Percentiles rank a stretch among this genome's conserved stretches.
phyloP scores from a whole-genome alignment of 2,113 vertebrate genomes.

The Damaliscus lunatus region DNA sequence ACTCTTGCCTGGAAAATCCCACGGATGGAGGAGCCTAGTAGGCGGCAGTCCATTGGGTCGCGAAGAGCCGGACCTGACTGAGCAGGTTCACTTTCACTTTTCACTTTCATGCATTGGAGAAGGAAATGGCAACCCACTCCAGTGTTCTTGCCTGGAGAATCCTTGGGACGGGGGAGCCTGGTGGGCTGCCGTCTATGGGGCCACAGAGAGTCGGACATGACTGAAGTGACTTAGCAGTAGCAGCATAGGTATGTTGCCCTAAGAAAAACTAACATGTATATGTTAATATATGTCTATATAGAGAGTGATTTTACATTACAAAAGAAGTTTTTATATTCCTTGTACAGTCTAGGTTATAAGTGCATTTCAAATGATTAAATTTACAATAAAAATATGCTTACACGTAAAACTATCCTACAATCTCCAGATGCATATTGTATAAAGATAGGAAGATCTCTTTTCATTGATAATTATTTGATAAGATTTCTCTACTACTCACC shows the following conservation, averaged over 20 bases:
- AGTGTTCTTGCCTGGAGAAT: too few species aligned
- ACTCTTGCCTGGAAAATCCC: too few species aligned
- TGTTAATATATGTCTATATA: not conserved
- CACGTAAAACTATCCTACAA: not conserved
- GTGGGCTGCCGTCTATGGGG: too few species aligned
- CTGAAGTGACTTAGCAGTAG: too few species aligned
- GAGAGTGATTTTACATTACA: not conserved
- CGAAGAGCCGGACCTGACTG: rapidly evolving
- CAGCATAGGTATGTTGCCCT: not conserved
- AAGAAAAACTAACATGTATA: not conserved
- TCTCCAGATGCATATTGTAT: not conserved
- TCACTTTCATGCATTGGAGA: too few species aligned
- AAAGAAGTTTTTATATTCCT: not conserved
- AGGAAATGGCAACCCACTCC: too few species aligned
- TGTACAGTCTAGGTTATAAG: not conserved
- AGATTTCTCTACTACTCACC: not conserved
- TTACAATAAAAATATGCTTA: not conserved
- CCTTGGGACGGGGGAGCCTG: too few species aligned
- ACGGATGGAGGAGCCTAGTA: too few species aligned
- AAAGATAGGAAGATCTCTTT: not conserved
- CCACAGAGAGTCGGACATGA: rapidly evolving
- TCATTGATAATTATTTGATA: not conserved
- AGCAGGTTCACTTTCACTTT: too few species aligned
- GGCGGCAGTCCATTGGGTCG: too few species aligned
- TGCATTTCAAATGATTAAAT: not conserved